phyloP scores from a whole-genome alignment of 1,140 invertebrate species.

The Hestina assimilis region DNA sequence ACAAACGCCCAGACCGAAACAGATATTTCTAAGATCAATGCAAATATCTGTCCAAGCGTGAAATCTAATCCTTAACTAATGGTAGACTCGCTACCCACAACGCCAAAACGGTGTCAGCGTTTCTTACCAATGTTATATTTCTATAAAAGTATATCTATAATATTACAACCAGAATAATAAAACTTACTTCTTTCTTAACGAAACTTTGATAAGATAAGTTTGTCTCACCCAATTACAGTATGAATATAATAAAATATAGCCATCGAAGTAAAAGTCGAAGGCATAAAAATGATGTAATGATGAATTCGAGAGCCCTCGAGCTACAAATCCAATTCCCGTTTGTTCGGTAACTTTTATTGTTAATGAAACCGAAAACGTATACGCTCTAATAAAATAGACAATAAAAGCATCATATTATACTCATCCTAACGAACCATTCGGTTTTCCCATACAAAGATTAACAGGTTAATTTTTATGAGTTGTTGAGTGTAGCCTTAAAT shows the following conservation, averaged over 20 bases:
- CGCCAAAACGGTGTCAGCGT: too few relatives aligned
- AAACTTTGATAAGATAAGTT: too few relatives aligned
- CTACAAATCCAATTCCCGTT: conserved; percentile 20
- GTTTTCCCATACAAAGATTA: conserved; percentile 5
- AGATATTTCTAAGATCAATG: too few relatives aligned
- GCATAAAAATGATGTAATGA: conserved; percentile 17
- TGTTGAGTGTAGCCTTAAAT: background rate
- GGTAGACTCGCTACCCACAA: too few relatives aligned
- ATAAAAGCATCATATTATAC: conserved; percentile 19
- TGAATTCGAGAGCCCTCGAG: conserved; percentile 21
- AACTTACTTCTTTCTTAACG: too few relatives aligned
- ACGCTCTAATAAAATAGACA: conserved; percentile 28
- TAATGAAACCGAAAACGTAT: conserved; percentile 24
- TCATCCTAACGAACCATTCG: conserved; percentile 11
- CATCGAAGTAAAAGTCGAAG: background rate
- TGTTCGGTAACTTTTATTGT: conserved; percentile 25
- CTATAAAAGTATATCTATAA: too few relatives aligned
- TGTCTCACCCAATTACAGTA: background rate
- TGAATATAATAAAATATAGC: background rate
- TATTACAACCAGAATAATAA: too few relatives aligned
- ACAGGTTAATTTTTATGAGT: conserved; percentile 11
- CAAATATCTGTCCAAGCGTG: too few relatives aligned
- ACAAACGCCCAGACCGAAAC: too few relatives aligned
- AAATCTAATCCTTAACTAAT: too few relatives aligned
- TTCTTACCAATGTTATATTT: too few relatives aligned